Evolutionary conservation across 2,888 invertebrate genomes (phyloP), one percentile per base, ranked within the genome.

Genomic region (Sminthurides aquaticus): DNA sequence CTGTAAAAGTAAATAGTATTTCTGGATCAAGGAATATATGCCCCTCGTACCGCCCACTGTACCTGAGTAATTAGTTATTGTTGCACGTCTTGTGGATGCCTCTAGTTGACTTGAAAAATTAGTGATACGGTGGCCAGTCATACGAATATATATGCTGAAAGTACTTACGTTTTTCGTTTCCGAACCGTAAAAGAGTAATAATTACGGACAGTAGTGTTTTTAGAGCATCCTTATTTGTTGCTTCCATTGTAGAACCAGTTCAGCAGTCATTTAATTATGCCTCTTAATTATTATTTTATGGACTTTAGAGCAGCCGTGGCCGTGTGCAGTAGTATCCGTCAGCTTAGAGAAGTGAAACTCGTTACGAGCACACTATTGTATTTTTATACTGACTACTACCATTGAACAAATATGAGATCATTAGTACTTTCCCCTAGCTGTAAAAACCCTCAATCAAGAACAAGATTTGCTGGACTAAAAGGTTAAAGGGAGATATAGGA

Each of bases 81-180:
- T 52, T 52, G 52, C 52, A 52, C 52, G 52, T 52, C 52, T 52
- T 52, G 52, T 52, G 52, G 52, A 52, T 52, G 52, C 52, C 22
- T 20, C 52, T 52, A 52, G 52, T 52, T 22, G 52, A 52, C 8
- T 18, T 22, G 18, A 22, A 34, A 52, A 52, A 5, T 52, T 22
- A 52, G 52, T 20, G 20, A 5, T 52, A 20, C 20, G 52, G 52
- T 22, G 20, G 52, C 52, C 20, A 22, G 18, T 43, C 20, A 52
- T 52, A 8, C 20, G 18, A 52, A 52, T 15, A 34, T n/a, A n/a
- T 18, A 52, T 52, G 52, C 18, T 52, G 43, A 15, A 5, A 22
- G 52, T 20, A 52, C 20, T 52, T 52, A 15, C 20, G 52, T 52
- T 52, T 52, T 5, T n/a, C n/a, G n/a, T n/a, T 34, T 34, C 43